Conservation (phyloP, 2,888 invertebrate species). For the Nomada ruficornis region DNA sequence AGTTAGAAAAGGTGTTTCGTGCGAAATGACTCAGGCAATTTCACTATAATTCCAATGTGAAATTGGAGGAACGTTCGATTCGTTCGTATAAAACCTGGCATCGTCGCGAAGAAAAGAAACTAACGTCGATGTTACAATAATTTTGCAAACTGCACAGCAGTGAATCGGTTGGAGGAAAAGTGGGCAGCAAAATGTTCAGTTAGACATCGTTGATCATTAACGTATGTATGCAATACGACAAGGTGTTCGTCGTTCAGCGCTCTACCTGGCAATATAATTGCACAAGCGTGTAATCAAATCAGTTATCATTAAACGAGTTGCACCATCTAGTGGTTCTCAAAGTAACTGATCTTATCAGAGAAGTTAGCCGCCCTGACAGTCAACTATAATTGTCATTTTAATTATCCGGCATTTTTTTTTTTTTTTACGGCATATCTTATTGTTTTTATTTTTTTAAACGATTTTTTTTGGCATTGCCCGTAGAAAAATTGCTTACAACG, state of each 20-base stretch:
- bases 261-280: slow-evolving; percentile 37
- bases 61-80: slow-evolving; percentile 27
- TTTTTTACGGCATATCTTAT: too few relatives aligned
- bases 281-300: slow-evolving; percentile 27
- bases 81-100: not conserved
- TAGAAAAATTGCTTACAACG: not conserved
- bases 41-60: slow-evolving; percentile 50
- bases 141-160: slow-evolving; percentile 4
- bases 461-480: not conserved
- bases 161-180: not conserved
- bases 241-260: slow-evolving; percentile 18
- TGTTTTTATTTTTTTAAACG: not conserved
- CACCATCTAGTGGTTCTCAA: slow-evolving; percentile 47
- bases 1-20: slow-evolving; percentile 43
- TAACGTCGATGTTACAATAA: slow-evolving; percentile 8
- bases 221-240: slow-evolving; percentile 10
- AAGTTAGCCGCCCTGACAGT: not conserved
- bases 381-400: not conserved
- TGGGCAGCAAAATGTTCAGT: not conserved
- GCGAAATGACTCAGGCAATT: slow-evolving; percentile 36
- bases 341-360: slow-evolving; percentile 32
- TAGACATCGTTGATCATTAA: slow-evolving; percentile 2
- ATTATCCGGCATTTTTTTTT: not conserved
- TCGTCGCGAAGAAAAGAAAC: slow-evolving; percentile 23
- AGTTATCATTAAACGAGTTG: slow-evolving; percentile 44